Percentiles rank a stretch among this genome's conserved stretches.
These are phyloP conservation scores for Spinus pinus DNA, from an alignment of 2,797 vertebrate species.

Conservation along the genomic window DNA sequence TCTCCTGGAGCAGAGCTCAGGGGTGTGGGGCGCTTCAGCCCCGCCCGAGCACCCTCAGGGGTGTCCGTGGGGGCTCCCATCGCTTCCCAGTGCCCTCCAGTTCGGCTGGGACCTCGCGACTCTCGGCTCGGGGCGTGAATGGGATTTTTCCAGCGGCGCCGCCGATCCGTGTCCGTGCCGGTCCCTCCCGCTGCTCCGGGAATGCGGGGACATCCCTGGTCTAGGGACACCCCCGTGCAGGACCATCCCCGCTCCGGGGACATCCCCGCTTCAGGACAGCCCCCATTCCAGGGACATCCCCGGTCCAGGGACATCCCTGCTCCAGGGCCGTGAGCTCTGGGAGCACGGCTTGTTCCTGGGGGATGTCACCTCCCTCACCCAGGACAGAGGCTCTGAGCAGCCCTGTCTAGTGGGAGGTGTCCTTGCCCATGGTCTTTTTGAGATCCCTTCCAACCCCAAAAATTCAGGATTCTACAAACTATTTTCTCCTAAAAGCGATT, in stretches of 20 bases:
- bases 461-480: neutral
- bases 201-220: neutral
- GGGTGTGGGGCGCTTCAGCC: neutral
- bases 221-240: too few relatives aligned
- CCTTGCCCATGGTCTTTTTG: neutral
- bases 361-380: neutral
- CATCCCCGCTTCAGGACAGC: neutral
- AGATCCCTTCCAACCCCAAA: neutral
- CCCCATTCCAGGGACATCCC: neutral
- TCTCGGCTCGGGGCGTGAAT: rapidly evolving
- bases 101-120: neutral
- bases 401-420: neutral
- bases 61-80: rapidly evolving
- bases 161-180: rapidly evolving
- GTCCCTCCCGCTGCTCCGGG: neutral
- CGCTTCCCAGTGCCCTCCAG: neutral
- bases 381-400: neutral
- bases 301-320: rapidly evolving
- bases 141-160: neutral
- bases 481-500: rapidly evolving
- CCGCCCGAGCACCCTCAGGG: neutral
- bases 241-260: rapidly evolving
- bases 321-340: rapidly evolving
- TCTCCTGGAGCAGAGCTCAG: neutral
- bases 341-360: rapidly evolving